These are phyloP conservation scores for Diarsia rubi DNA, from an alignment of 2,888 invertebrate genomes.

Conservation along the genomic window DNA sequence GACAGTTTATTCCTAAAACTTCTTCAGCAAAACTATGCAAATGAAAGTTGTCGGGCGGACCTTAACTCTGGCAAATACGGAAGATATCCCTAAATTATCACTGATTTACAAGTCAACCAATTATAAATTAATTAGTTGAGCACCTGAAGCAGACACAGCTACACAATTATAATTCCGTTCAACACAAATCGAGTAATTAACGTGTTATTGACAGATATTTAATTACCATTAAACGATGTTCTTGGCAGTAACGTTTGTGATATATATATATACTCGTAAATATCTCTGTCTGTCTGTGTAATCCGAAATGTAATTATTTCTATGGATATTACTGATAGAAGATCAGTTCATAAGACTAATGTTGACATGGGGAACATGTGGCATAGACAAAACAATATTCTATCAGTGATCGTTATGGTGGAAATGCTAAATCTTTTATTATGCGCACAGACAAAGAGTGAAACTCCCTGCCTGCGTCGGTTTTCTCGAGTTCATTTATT, in stretches of 20 bases:
- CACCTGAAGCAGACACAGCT: background rate
- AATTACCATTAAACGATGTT: conserved; percentile 29
- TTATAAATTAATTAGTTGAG: background rate
- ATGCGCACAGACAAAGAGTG: too few species aligned
- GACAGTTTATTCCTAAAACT: background rate
- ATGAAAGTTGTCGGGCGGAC: too few species aligned
- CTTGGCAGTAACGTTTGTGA: background rate
- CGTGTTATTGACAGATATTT: conserved; percentile 39
- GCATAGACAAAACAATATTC: background rate
- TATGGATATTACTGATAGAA: background rate
- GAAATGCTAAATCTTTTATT: too few species aligned
- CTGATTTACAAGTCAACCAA: background rate
- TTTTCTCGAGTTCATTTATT: too few species aligned
- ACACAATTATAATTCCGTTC: conserved; percentile 11
- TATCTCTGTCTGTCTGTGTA: background rate
- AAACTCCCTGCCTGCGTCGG: too few species aligned
- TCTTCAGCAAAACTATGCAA: too few species aligned
- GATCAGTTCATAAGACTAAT: background rate
- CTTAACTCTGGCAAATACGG: background rate
- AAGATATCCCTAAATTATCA: background rate
- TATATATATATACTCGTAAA: background rate
- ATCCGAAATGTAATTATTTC: background rate
- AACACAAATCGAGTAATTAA: conserved; percentile 25
- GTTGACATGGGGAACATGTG: background rate
- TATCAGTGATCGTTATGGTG: background rate